These are phyloP conservation scores for Agrotis exclamationis DNA, from an alignment of 2,888 invertebrate species.

Conservation along the genomic window DNA sequence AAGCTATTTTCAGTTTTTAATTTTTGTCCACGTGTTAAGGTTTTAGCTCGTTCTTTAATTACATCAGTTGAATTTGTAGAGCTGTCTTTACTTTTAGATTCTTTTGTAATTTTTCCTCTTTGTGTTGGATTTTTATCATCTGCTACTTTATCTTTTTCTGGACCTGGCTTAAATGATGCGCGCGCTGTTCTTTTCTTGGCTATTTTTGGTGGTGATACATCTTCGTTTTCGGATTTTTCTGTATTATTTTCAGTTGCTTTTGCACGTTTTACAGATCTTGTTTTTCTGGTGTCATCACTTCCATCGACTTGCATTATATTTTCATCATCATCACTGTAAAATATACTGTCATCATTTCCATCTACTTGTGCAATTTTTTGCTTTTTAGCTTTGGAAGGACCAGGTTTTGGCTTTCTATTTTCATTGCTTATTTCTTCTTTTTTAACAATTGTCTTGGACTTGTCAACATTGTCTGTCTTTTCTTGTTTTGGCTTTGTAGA, in stretches of 20 bases:
- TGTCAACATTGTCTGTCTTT: constrained; percentile 51
- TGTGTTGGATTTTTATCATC: constrained; percentile 22
- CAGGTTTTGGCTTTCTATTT: constrained; percentile 54
- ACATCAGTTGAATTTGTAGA: constrained; percentile 7
- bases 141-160: constrained; percentile 33
- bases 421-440: constrained; percentile 53
- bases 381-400: constrained; percentile 64
- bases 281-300: constrained; percentile 72
- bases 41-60: constrained; percentile 30
- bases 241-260: constrained; percentile 60
- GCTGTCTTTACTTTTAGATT: constrained; percentile 15
- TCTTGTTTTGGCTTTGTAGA: constrained; percentile 84
- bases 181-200: constrained; percentile 62
- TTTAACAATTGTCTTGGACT: constrained; percentile 55
- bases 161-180: constrained; percentile 32
- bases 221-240: constrained; percentile 65
- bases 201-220: constrained; percentile 82
- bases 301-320: constrained; percentile 72
- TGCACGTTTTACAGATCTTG: constrained; percentile 71
- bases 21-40: constrained; percentile 32
- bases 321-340: constrained; percentile 66
- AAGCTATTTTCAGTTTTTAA: constrained; percentile 20
- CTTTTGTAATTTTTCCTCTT: constrained; percentile 22
- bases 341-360: constrained; percentile 79
- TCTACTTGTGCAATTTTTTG: constrained; percentile 90